Base-by-base conservation (phyloP, 2,113 vertebrate species). In the Prionailurus bengalensis region DNA sequence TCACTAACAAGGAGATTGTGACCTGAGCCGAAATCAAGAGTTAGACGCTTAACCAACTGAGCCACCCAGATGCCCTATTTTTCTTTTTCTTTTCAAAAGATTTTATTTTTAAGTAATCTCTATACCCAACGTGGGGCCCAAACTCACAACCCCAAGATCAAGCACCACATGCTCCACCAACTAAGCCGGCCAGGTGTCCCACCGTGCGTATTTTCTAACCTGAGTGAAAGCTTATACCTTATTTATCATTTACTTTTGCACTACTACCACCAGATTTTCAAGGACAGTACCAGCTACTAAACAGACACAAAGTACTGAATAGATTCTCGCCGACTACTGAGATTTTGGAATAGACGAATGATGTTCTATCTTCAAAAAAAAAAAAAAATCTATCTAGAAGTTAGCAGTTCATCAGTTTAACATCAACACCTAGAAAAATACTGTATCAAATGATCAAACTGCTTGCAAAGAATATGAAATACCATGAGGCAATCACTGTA, bases 381-480 rank as follows among this genome's bases (percentile, higher is more conserved):
- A 93, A 65, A 45, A 45, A 45, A 45, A 45, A 45, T 45, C 45
- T 45, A 45, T 45, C 13, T 63, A 61, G 29, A 91, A 89, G 66
- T 91, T 53, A 82, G 86, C 21, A 86, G 83, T 42, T 79, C 68
- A 94, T 81, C 11, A 11, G 27, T 45, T 85, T 95, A 86, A 91
- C 61, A 95, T 15, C 36, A 84, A 55, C 7, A 92, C 31, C 63
- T 88, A 96, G 89, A 94, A 96, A 97, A 94, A 89, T 51, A 82
- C 19, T 94, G 33, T 33, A 82, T 7, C 27, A 42, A 89, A 86
- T 83, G 45, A 89, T 79, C 15, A 65, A 36, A 68, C 17, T 70
- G 23, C 33, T 91, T 95, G n/a, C 51, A 88, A 93, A 94, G 14
- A 74, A 13, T 90, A 82, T 70, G 86, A 95, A 87, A 81, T 71